These are phyloP conservation scores for Characodon lateralis DNA, from an alignment of 2,797 vertebrate genomes.

Conservation along the genomic window DNA sequence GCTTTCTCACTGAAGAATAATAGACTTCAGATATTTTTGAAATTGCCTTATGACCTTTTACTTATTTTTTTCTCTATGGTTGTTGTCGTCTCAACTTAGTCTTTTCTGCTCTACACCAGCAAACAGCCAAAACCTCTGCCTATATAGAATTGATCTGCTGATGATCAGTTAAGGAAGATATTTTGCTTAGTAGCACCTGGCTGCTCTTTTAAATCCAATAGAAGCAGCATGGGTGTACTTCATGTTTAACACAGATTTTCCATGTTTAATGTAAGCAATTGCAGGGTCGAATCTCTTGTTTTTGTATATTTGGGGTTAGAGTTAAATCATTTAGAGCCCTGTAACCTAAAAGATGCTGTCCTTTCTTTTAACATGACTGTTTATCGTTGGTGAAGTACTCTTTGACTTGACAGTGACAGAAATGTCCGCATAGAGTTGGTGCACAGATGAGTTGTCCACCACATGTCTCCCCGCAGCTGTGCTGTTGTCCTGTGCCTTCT, in stretches of 20 bases:
- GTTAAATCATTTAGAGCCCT: background rate
- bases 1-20: background rate
- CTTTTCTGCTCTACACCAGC: background rate
- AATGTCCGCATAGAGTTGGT: background rate
- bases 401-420: background rate
- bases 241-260: background rate
- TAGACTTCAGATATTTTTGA: background rate
- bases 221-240: background rate
- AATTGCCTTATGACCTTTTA: background rate
- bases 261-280: background rate
- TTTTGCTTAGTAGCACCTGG: background rate
- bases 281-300: background rate
- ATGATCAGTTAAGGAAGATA: background rate
- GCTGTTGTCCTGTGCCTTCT: conserved; percentile 12
- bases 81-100: no score
- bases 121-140: background rate
- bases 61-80: no score
- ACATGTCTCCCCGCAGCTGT: background rate
- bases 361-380: background rate
- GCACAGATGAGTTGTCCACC: background rate
- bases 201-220: background rate
- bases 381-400: background rate
- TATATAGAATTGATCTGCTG: background rate
- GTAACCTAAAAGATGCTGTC: background rate
- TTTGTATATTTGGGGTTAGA: background rate